These are phyloP conservation scores for Homarus gammarus DNA, from an alignment of 2,888 invertebrate species.

Conservation along the genomic window DNA sequence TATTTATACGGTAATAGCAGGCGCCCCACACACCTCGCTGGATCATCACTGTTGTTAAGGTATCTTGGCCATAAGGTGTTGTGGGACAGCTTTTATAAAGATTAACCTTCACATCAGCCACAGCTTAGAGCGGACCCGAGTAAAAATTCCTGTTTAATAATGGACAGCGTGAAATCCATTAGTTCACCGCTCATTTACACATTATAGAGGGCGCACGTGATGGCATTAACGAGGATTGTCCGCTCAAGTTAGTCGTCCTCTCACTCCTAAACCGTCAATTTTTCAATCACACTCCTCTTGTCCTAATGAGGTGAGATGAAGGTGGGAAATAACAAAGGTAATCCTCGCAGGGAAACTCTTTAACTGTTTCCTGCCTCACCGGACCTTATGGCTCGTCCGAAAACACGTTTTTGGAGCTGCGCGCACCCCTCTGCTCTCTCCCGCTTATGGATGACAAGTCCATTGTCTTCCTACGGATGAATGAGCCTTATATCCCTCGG, in stretches of 20 bases:
- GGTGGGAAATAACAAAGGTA: not conserved
- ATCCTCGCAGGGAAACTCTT: not conserved
- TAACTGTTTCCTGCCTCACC: not conserved
- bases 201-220: conserved; percentile 6
- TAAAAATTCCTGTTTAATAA: not conserved
- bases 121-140: not conserved
- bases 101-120: not conserved
- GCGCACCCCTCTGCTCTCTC: not conserved
- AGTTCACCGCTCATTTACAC: not conserved
- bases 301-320: too few species aligned
- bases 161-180: conserved; percentile 18
- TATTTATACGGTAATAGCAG: too few species aligned
- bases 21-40: not conserved
- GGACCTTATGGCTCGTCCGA: not conserved
- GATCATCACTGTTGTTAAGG: not conserved
- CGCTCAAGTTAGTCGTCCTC: not conserved
- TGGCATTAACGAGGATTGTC: not conserved
- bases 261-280: too few species aligned
- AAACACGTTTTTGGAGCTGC: not conserved
- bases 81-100: not conserved
- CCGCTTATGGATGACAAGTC: not conserved
- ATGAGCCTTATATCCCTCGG: not conserved
- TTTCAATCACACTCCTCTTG: too few species aligned
- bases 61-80: not conserved
- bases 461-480: not conserved